Evolutionary conservation across 2,113 vertebrate genomes (phyloP).

Genomic region (Phylloscopus trochilus): DNA sequence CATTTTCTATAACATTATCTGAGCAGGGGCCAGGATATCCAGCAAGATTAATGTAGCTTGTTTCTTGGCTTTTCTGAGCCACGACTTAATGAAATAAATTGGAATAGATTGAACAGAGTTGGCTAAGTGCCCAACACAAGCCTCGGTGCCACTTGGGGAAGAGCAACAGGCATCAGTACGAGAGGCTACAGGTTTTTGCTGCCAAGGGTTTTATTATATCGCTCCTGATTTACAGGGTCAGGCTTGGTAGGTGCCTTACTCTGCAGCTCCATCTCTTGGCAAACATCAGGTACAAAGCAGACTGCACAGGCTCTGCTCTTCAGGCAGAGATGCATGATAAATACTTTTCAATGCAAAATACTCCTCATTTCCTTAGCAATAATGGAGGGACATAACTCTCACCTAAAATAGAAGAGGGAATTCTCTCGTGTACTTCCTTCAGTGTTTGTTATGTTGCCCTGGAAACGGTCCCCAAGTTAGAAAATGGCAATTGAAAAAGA

Average conservation of each 20-base stretch:
- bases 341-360: neutral
- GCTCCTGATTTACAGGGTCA: neutral
- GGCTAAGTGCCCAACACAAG: neutral
- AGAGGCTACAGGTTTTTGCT: neutral
- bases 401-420: conserved; percentile 42
- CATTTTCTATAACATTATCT: neutral
- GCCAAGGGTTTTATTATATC: neutral
- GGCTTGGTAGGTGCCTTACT: neutral
- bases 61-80: conserved; percentile 12
- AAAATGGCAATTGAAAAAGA: neutral
- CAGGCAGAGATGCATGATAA: neutral
- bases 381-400: neutral
- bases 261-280: conserved; percentile 55
- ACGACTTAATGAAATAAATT: neutral
- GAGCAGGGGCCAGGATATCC: neutral
- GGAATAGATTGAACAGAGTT: neutral
- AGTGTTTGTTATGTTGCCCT: conserved; percentile 13
- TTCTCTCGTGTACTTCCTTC: neutral
- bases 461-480: conserved; percentile 21
- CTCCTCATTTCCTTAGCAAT: neutral
- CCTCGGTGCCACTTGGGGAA: rapidly evolving
- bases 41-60: neutral
- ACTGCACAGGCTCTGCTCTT: neutral
- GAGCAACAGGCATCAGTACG: neutral
- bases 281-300: neutral